A percentile compares a stretch with the other conserved stretches of the same genome.
phyloP scores from a whole-genome alignment of 2,797 vertebrate genomes.

The Phrynocephalus guinanensis region DNA sequence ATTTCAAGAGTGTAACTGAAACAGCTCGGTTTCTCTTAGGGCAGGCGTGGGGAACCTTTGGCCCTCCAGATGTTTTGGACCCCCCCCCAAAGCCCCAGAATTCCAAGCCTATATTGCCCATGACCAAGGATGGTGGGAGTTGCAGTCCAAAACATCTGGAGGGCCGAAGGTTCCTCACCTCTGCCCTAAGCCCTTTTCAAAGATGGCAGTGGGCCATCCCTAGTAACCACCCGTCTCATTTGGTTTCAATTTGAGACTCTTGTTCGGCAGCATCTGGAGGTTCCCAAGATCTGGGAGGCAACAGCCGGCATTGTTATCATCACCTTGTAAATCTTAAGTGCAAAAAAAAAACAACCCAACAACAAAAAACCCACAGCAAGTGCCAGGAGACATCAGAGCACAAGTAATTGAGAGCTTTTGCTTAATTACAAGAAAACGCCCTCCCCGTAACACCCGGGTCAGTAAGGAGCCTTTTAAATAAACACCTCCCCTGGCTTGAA shows the following conservation, averaged over 20 bases:
- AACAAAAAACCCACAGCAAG: slow-evolving; percentile 32
- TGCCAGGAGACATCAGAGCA: slow-evolving; percentile 11
- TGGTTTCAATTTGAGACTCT: slow-evolving; percentile 62
- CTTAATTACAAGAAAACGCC: slow-evolving; percentile 56
- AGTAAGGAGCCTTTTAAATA: neutral
- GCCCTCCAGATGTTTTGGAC: no score
- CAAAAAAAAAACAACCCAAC: slow-evolving; percentile 39
- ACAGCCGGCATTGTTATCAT: slow-evolving; percentile 51
- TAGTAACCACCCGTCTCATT: neutral
- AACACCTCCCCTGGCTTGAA: neutral
- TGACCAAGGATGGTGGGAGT: no score
- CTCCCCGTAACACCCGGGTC: neutral
- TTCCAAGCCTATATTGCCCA: no score
- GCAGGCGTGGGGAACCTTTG: no score
- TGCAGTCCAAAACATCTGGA: no score
- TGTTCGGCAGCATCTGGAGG: slow-evolving; percentile 49
- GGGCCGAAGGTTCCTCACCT: no score
- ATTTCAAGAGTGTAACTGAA: no score
- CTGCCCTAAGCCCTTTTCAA: no score
- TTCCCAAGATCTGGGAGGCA: neutral
- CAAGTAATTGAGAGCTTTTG: slow-evolving; percentile 39
- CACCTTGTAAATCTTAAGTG: slow-evolving; percentile 61
- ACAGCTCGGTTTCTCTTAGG: no score
- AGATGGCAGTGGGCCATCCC: no score
- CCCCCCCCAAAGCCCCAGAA: no score